These are phyloP conservation scores for Campaea margaritaria DNA, from an alignment of 2,888 invertebrate genomes.

Conservation along the genomic window DNA sequence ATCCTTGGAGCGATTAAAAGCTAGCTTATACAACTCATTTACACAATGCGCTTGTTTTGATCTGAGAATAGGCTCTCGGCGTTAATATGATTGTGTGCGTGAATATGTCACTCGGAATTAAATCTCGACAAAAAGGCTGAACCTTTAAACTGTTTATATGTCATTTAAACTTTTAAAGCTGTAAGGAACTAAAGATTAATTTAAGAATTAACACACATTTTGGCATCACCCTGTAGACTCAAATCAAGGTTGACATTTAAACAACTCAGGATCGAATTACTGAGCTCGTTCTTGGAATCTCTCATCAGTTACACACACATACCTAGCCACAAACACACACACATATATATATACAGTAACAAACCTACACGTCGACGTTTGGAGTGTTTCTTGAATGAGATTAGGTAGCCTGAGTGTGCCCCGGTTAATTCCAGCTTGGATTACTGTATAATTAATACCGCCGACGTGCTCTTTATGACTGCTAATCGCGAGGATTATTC, in stretches of 20 bases:
- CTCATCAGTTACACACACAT: constrained; percentile 12
- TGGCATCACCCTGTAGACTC: constrained; percentile 1
- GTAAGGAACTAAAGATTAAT: no score
- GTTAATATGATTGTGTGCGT: no score
- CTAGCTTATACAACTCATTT: no score
- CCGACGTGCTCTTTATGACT: constrained; percentile 34
- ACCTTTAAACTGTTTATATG: no score
- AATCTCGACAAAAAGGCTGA: no score
- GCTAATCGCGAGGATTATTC: constrained; percentile 31
- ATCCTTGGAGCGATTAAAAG: no score
- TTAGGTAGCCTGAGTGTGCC: constrained; percentile 40
- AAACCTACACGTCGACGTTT: constrained; percentile 15
- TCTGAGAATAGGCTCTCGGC: no score
- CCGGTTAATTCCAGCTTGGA: constrained; percentile 49
- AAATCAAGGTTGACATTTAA: constrained; percentile 24
- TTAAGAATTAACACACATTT: neutral
- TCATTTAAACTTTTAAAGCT: no score
- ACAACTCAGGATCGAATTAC: constrained; percentile 29
- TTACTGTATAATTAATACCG: constrained; percentile 43
- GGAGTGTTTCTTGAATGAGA: constrained; percentile 30
- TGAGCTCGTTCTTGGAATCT: constrained; percentile 23
- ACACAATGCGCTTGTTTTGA: no score
- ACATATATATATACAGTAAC: constrained; percentile 7
- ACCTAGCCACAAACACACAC: constrained; percentile 11
- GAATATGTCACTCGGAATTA: no score